Evolutionary conservation across 2,888 invertebrate species (phyloP).

Genomic region (Deilephila porcellus): DNA sequence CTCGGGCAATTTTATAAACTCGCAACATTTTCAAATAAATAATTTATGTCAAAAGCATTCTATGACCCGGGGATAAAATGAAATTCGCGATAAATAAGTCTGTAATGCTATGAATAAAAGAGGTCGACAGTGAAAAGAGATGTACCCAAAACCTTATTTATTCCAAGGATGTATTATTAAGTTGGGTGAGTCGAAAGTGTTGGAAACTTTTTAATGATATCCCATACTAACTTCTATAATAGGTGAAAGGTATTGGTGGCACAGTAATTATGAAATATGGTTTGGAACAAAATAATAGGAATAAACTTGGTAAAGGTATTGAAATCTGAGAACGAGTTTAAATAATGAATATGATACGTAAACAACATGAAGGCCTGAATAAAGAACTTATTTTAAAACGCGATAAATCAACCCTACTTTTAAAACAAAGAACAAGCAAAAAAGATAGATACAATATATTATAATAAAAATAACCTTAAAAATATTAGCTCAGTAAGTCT

Average conservation of each 20-base stretch:
- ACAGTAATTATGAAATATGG: not conserved
- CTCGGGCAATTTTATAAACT: slow-evolving; percentile 10
- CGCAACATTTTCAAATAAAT: slow-evolving; percentile 19
- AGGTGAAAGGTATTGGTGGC: not conserved
- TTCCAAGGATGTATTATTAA: slow-evolving; percentile 58
- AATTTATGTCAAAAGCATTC: not conserved
- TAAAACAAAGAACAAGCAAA: too few relatives aligned
- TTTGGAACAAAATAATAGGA: not conserved
- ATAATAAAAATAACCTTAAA: too few relatives aligned
- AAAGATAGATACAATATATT: too few relatives aligned
- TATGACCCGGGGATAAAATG: slow-evolving; percentile 5
- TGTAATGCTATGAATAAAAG: slow-evolving; percentile 26
- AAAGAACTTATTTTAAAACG: too few relatives aligned
- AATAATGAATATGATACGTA: not conserved
- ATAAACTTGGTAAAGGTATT: not conserved
- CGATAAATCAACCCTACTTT: too few relatives aligned
- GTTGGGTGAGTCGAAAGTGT: slow-evolving; percentile 45
- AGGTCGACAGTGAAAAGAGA: slow-evolving; percentile 53
- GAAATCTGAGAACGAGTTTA: not conserved
- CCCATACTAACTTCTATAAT: slow-evolving; percentile 19
- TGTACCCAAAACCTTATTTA: slow-evolving; percentile 48
- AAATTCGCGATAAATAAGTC: not conserved
- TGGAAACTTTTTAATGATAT: slow-evolving; percentile 46
- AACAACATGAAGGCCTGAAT: not conserved
- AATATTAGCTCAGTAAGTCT: too few relatives aligned